Evolutionary conservation across 2,888 invertebrate genomes (phyloP).

Genomic region (Hesperia comma): DNA sequence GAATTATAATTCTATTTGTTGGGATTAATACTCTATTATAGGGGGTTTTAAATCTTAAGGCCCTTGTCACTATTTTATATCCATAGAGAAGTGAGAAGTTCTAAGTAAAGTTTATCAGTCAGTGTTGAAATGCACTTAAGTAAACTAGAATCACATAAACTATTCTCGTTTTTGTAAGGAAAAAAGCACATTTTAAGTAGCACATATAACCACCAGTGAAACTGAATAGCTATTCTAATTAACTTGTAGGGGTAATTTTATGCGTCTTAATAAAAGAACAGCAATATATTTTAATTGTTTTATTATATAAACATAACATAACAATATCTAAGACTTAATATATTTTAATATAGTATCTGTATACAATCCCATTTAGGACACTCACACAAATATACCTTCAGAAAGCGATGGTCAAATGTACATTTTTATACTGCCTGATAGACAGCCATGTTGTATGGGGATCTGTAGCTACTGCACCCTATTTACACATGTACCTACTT

Average conservation of each 20-base stretch:
- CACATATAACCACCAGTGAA: too few relatives aligned
- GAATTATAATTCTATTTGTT: neutral
- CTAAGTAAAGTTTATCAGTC: too few relatives aligned
- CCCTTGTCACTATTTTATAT: neutral
- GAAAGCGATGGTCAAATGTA: neutral
- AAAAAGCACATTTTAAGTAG: too few relatives aligned
- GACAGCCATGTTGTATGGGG: too few relatives aligned
- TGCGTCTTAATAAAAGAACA: neutral
- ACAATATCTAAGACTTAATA: conserved; percentile 1
- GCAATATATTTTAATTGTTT: neutral
- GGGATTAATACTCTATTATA: neutral
- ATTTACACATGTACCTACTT: too few relatives aligned
- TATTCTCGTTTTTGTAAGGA: too few relatives aligned
- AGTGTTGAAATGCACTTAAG: too few relatives aligned
- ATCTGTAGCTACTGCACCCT: too few relatives aligned
- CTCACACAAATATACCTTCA: neutral
- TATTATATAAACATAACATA: neutral
- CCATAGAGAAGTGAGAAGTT: too few relatives aligned
- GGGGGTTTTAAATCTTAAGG: neutral
- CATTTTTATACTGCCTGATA: too few relatives aligned
- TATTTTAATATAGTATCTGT: neutral
- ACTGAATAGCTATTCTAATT: too few relatives aligned
- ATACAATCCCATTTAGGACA: neutral
- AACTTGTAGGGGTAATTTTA: too few relatives aligned
- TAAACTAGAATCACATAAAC: neutral